Conservation (phyloP, 2,113 vertebrate genomes). For the Silurus asotus region DNA sequence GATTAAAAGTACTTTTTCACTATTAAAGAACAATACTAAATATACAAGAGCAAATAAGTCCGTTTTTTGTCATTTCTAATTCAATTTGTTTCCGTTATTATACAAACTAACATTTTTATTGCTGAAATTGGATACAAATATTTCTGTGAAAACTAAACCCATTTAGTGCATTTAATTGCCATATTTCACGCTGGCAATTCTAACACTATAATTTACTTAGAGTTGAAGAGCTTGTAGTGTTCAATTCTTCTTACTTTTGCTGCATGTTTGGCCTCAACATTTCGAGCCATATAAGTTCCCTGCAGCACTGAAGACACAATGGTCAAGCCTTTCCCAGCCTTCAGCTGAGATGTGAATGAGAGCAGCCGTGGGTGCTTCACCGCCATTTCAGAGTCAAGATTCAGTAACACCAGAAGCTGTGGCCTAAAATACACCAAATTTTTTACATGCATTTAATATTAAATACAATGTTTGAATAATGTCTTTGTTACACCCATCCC, state of each 20-base stretch:
- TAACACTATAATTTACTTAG: background rate
- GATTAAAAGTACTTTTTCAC: too few species aligned
- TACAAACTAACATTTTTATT: too few species aligned
- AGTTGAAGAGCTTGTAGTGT: background rate
- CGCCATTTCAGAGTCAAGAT: conserved; percentile 76
- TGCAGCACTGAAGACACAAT: conserved; percentile 90
- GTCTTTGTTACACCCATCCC: background rate
- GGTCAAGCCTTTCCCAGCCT: conserved; percentile 93
- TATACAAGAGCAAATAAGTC: too few species aligned
- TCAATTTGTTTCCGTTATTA: too few species aligned
- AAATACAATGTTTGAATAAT: background rate
- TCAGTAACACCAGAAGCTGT: conserved; percentile 88
- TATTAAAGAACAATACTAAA: too few species aligned
- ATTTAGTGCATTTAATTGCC: too few species aligned
- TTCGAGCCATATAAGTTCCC: conserved; percentile 86
- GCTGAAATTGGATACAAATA: too few species aligned
- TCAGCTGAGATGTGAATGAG: conserved; percentile 88
- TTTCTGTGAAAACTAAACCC: too few species aligned
- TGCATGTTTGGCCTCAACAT: conserved; percentile 75
- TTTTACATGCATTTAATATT: background rate
- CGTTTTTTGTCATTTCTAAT: too few species aligned
- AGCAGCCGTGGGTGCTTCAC: conserved; percentile 90
- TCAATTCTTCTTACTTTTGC: conserved; percentile 77
- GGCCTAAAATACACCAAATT: conserved; percentile 71
- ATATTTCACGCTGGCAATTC: background rate